These are phyloP conservation scores for Agonum fuliginosum DNA, from an alignment of 2,888 invertebrate species.

Conservation along the genomic window DNA sequence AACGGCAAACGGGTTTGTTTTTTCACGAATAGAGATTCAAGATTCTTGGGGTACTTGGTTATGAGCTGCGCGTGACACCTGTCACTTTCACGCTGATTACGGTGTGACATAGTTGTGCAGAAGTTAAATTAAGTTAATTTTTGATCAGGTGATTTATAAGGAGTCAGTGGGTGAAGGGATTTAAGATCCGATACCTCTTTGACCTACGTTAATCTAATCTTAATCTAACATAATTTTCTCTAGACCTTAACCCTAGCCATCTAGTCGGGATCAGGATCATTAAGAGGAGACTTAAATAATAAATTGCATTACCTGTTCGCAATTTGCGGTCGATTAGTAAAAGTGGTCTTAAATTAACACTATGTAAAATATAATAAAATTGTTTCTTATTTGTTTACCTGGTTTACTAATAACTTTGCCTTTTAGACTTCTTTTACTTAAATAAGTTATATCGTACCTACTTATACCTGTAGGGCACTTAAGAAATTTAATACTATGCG, in stretches of 20 bases:
- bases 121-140: background rate
- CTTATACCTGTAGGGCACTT: too few relatives aligned
- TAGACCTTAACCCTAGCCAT: background rate
- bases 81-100: background rate
- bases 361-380: background rate
- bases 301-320: background rate
- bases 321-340: background rate
- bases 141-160: background rate
- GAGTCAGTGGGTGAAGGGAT: too few relatives aligned
- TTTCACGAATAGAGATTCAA: background rate
- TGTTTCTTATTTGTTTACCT: too few relatives aligned
- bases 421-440: too few relatives aligned
- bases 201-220: constrained; percentile 1
- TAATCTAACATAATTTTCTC: background rate
- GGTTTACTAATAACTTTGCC: too few relatives aligned
- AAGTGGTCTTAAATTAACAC: background rate
- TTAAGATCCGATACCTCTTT: background rate
- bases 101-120: background rate
- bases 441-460: too few relatives aligned
- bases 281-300: background rate
- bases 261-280: background rate
- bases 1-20: background rate
- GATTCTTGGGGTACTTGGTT: background rate
- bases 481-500: too few relatives aligned
- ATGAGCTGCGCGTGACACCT: background rate